Base-by-base conservation (phyloP, 2,888 invertebrate genomes). In the Drosophila falleni region DNA sequence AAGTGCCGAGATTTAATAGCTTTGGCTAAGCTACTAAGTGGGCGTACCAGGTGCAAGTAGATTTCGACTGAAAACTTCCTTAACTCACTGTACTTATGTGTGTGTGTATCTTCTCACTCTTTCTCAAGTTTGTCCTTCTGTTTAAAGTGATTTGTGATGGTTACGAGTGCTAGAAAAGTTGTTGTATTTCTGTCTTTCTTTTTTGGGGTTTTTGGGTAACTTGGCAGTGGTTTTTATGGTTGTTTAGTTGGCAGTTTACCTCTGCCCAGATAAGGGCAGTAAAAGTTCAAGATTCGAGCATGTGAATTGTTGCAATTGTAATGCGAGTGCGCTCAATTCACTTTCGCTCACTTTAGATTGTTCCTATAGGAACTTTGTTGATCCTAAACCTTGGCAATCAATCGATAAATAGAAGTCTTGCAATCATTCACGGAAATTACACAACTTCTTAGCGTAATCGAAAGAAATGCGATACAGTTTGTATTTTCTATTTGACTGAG, bases 1-100 rank as follows among this genome's bases (percentile, higher is more conserved):
- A 87, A 87, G 78, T 84, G 89, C 81, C 47, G 74, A 88, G 84
- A 85, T 89, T 85, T 89, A 85, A 85, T 88, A 89, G 84, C 86
- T 78, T 61, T 53, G 69, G 71, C 70, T 78, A 74, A 82, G 87
- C 85, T 74, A 77, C 80, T 80, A 74, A 89, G 89, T 81, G 86
- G 69, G 65, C 49, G 54, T 75, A 55, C 47, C 89, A 70, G 76
- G 76, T 75, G 76, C 60, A 61, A 60, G 79, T 74, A 23, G 55
- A 76, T 71, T 70, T 6, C 71, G 46, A 76, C 71, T 49, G 41
- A 49, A 77, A 56, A 76, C 55, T 70, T 72, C 31, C n/a, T 16
- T 9, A 16, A 16, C 15, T 42, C 19, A 16, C 42, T 11, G 42
- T 42, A 19, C n/a, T n/a, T n/a, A n/a, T n/a, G n/a, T n/a, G n/a